phyloP scores from a whole-genome alignment of 2,797 vertebrate genomes.

The Eremophila alpestris region DNA sequence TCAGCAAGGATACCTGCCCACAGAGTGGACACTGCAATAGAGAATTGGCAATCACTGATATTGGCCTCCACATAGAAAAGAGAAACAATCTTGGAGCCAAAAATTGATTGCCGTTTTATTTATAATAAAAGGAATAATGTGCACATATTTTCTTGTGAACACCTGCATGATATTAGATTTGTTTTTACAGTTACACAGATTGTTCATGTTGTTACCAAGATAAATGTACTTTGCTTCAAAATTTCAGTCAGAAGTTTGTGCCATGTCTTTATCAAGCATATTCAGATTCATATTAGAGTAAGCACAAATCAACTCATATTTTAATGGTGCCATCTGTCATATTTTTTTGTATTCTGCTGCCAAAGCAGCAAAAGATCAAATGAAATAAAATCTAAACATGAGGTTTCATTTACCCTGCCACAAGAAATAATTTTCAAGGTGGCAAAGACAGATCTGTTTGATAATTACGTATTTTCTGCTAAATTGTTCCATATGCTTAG shows the following conservation, averaged over 20 bases:
- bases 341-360: conserved; percentile 19
- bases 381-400: conserved; percentile 33
- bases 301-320: conserved; percentile 43
- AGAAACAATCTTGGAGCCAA: conserved; percentile 4
- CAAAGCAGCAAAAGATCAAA: conserved; percentile 36
- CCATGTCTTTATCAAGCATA: conserved; percentile 26
- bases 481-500: conserved; percentile 51
- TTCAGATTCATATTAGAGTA: conserved; percentile 31
- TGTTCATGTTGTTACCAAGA: conserved; percentile 19
- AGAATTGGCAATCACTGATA: background rate
- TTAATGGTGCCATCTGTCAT: conserved; percentile 33
- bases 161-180: conserved; percentile 57
- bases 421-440: conserved; percentile 56
- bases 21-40: background rate
- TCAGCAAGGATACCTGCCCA: background rate
- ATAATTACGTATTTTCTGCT: conserved; percentile 51
- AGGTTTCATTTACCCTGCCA: conserved; percentile 56
- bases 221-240: conserved; percentile 14
- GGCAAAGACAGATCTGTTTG: conserved; percentile 57
- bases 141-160: conserved; percentile 15
- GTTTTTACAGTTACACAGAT: conserved; percentile 36
- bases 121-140: background rate
- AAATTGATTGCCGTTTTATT: conserved; percentile 16
- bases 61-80: background rate
- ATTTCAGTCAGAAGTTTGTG: conserved; percentile 32